Base-by-base conservation (phyloP, 2,797 vertebrate species). In the Pangasius macronema region DNA sequence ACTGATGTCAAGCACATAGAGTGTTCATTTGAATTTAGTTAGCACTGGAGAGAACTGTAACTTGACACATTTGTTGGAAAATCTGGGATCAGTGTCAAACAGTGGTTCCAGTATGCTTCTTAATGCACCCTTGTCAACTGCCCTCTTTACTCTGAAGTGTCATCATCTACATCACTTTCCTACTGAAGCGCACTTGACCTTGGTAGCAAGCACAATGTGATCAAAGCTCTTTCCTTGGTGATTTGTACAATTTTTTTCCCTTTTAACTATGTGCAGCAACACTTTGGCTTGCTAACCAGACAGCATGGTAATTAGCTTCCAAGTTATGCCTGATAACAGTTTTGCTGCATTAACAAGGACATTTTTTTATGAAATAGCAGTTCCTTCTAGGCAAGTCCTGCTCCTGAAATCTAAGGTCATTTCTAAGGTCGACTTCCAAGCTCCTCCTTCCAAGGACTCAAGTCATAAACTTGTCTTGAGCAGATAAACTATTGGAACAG, bases 401-500 rank as follows among this genome's bases (percentile, higher is more conserved):
- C 79, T 61, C 36, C 46, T 16, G 11, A 76, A 76, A 6, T 14
- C 20, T 77, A 18, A 63, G 59, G 39, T 82, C 59, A 65, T 30
- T 65, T 65, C 10, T 59, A 81, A 59, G 39, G 27, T 49, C 30
- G 39, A 30, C 27, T 49, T 65, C 42, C 18, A n/a, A n/a, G n/a
- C 8, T 82, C 14, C 3, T 65, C 59, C 9, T 59, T 65, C 80
- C 39, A 30, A 22, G 80, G 80, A 82, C 42, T 20, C 42, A 20
- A 65, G 39, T 65, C 59, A 65, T 82, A 65, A 82, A 82, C 80
- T 49, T 65, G 80, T 82, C 57, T 63, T 46, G 80, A 49, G 27
- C 16, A 51, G 42, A 83, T 83, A 67, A 83, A 67, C 39, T 83
- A 83, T 10, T 51, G 61, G 81, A 83, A 9, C 8, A 67, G 61